A percentile compares a stretch with the other conserved stretches of the same genome.
phyloP scores from a whole-genome alignment of 2,888 invertebrate species.

The Noctua pronuba region DNA sequence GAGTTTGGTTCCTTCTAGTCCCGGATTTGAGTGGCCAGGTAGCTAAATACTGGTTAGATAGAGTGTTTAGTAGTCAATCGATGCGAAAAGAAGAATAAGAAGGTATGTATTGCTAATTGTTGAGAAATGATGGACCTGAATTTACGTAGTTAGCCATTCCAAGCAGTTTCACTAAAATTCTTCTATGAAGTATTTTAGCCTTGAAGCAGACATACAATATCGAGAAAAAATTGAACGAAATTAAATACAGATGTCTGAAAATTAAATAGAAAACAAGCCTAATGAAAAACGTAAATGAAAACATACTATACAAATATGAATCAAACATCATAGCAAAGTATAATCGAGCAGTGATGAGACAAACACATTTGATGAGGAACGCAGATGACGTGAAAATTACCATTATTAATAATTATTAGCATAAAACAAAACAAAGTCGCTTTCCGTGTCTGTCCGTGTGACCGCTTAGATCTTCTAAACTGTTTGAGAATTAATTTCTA shows the following conservation, averaged over 20 bases:
- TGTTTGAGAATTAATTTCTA: background rate
- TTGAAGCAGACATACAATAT: too few relatives aligned
- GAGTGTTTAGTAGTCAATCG: background rate
- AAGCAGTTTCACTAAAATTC: background rate
- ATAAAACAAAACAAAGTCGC: background rate
- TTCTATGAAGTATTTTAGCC: background rate
- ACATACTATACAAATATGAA: background rate
- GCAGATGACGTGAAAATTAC: background rate
- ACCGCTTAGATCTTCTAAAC: background rate
- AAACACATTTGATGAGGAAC: background rate
- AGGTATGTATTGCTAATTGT: background rate
- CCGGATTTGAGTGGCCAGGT: background rate
- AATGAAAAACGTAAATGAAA: background rate
- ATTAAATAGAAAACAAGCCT: background rate
- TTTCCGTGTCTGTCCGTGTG: background rate
- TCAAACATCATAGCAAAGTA: background rate
- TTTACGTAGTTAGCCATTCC: background rate
- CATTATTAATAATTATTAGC: too few relatives aligned
- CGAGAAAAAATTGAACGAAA: background rate
- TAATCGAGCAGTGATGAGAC: background rate
- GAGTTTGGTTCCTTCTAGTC: background rate
- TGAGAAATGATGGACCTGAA: background rate
- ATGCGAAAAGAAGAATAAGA: background rate
- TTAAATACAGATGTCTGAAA: background rate
- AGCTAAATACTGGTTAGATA: background rate